Evolutionary conservation across 92 coral and sea anemone genomes (phyloP), one percentile per base, ranked within the genome.

Genomic region (Heliopora coerulea): DNA sequence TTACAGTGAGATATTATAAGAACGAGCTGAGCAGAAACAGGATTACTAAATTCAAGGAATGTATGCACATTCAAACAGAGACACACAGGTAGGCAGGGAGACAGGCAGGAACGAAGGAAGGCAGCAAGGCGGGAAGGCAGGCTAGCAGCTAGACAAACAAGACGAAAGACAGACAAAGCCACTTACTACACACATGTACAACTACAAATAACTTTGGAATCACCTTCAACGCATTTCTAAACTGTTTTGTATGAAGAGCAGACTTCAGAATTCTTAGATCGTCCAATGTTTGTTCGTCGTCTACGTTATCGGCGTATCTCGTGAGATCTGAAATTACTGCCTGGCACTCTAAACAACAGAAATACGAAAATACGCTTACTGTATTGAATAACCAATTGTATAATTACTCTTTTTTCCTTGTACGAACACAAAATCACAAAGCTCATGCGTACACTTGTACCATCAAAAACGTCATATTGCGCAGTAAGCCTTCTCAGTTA

Each of bases 291-390:
- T 69, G 62, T 23, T 49, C 76, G 18, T 69, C 76, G 17, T 49
- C 31, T 6, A 3, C 62, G 19, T 15, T 69, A 32, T 8, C 25
- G 24, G 76, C 76, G 17, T 69, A 49, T 69, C 62, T 13, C 76
- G 52, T 69, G 12, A 69, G 27, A 3, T 62, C 35, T 27, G 76
- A 33, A 50, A 69, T 54, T 17, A 69, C 48, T 8, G 62, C 76
- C 56, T 69, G 76, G 52, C 76, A 69, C 29, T 69, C 76, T 69
- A 54, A 19, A 69, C n/a, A n/a, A n/a, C n/a, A n/a, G n/a, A n/a
- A n/a, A n/a, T n/a, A n/a, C n/a, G n/a, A n/a, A n/a, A n/a, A n/a
- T n/a, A n/a, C n/a, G n/a, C n/a, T n/a, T n/a, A n/a, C n/a, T n/a
- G n/a, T n/a, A n/a, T n/a, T n/a, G n/a, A n/a, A n/a, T n/a, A n/a